Conservation (phyloP, 2,113 vertebrate genomes). For the Corvus hawaiiensis region DNA sequence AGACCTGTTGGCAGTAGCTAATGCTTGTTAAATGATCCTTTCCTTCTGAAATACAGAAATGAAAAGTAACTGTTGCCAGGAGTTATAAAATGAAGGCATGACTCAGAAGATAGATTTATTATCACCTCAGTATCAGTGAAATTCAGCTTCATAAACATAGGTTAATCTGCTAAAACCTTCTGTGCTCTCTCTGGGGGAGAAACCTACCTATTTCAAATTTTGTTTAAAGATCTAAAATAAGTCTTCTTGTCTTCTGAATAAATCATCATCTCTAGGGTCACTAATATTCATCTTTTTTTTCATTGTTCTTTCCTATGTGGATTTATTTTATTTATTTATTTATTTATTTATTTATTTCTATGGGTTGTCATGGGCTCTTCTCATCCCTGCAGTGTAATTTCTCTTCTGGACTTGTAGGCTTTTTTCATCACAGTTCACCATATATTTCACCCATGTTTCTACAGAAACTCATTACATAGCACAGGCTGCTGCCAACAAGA, state of each 20-base stretch:
- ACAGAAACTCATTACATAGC: neutral
- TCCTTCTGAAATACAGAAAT: constrained; percentile 19
- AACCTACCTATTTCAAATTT: neutral
- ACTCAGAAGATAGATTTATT: constrained; percentile 30
- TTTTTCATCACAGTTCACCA: constrained; percentile 7
- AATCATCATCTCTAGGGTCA: neutral
- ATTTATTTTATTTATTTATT: neutral
- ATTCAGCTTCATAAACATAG: constrained; percentile 29
- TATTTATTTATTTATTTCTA: constrained; percentile 13
- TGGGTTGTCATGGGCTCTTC: neutral
- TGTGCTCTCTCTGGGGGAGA: neutral
- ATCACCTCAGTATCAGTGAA: neutral
- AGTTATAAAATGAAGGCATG: constrained; percentile 31
- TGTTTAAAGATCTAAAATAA: neutral
- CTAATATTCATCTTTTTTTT: neutral
- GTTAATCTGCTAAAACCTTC: constrained; percentile 39
- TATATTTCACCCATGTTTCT: constrained; percentile 36
- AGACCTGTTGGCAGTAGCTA: neutral
- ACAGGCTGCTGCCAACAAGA: neutral
- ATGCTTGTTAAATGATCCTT: constrained; percentile 28
- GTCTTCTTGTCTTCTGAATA: constrained; percentile 1
- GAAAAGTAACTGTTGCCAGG: constrained; percentile 31
- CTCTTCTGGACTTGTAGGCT: neutral
- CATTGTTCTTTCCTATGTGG: neutral
- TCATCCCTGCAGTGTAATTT: neutral